Evolutionary conservation across 37 sponge, comb jelly and placozoan species (phyloP), one percentile per base, ranked within the genome.

Genomic region (Chondrosia reniformis): DNA sequence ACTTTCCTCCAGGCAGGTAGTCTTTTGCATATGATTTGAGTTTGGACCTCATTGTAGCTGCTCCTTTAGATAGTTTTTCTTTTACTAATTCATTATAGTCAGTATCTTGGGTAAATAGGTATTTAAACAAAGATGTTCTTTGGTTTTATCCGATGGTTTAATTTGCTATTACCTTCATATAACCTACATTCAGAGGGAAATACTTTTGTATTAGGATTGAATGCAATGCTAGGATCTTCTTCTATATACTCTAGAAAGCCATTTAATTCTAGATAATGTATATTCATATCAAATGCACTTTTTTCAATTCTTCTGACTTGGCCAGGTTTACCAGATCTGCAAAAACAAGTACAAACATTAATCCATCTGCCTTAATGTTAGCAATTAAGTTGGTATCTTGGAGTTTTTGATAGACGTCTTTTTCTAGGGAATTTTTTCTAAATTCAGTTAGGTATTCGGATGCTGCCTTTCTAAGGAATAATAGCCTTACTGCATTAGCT

Each of bases 1-100:
- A 84, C 40, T 59, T 57, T 5, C 85, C 85, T 52, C 75, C 75
- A 61, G 85, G 85, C 22, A 78, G 64, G 41, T 84, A 79, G 46
- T 84, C 75, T 45, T 34, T 58, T 43, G 85, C 85, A 84, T 84
- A 84, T 19, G 63, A 30, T 9, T 17, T 66, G 25, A 84, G 39
- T 72, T 84, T 84, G 24, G 56, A 17, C 21, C 66, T 33, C 85
- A 84, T 84, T 78, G 36, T 54, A 19, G 43, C 10, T 13, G 85
- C 85, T 55, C 85, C 85, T 12, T 57, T 69, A 42, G 42, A 7
- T 45, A 84, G 39, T 41, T 66, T 40, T 49, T 19, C 27, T n/a
- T n/a, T n/a, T n/a, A n/a, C n/a, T n/a, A n/a, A n/a, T n/a, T n/a
- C n/a, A n/a, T n/a, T n/a, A n/a, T n/a, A n/a, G n/a, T n/a, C n/a